phyloP scores from a whole-genome alignment of 1,140 invertebrate species.

The Mactra quadrangularis region DNA sequence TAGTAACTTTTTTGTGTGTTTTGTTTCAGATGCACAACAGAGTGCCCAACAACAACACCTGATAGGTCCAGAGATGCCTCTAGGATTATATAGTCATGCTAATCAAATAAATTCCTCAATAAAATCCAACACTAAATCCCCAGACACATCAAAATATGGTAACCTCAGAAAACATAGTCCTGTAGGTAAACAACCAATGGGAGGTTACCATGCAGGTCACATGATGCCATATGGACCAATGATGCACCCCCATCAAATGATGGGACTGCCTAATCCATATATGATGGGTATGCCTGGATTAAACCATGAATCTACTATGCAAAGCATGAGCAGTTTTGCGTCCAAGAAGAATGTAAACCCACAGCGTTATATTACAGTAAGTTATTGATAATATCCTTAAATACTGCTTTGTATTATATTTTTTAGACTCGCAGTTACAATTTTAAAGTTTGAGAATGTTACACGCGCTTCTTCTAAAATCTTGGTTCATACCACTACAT shows the following conservation, averaged over 20 bases:
- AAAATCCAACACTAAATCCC: no score
- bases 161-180: neutral
- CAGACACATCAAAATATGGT: no score
- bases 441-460: no score
- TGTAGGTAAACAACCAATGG: slow-evolving; percentile 41
- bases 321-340: neutral
- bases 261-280: no score
- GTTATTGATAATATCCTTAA: no score
- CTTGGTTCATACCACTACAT: no score
- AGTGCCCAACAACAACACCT: neutral
- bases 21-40: slow-evolving; percentile 5
- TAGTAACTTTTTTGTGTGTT: no score
- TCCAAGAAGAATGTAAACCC: slow-evolving; percentile 13
- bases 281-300: slow-evolving; percentile 52
- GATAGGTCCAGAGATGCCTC: neutral
- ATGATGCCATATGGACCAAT: slow-evolving; percentile 59
- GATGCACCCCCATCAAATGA: slow-evolving; percentile 12
- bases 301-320: slow-evolving; percentile 1
- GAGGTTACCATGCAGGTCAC: slow-evolving; percentile 3
- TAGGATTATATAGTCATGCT: neutral
- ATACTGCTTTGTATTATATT: no score
- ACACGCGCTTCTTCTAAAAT: no score
- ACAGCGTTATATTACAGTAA: slow-evolving; percentile 26
- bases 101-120: no score
- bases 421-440: no score